Percentiles rank a stretch among this genome's conserved stretches.
Conservation (phyloP, 1,140 invertebrate genomes). For the Hycleus phaleratus region DNA sequence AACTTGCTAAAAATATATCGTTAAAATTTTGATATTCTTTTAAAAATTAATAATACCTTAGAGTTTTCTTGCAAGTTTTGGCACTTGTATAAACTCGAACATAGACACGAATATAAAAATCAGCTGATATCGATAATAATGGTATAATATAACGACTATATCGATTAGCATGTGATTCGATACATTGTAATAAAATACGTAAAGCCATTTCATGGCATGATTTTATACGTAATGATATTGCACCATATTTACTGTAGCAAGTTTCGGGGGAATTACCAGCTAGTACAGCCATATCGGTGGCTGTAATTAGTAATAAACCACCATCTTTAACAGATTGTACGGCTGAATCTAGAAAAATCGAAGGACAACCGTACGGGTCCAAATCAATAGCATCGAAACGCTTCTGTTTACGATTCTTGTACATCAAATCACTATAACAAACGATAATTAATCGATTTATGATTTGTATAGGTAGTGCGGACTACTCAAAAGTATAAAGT, state of each 20-base stretch:
- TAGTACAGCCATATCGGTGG: slow-evolving; percentile 95
- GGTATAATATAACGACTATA: slow-evolving; percentile 92
- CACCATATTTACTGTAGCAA: slow-evolving; percentile 86
- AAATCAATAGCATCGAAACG: slow-evolving; percentile 88
- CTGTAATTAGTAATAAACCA: slow-evolving; percentile 86
- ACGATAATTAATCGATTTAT: slow-evolving; percentile 18
- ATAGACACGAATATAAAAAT: slow-evolving; percentile 97
- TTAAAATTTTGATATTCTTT: slow-evolving; percentile 8
- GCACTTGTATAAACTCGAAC: slow-evolving; percentile 76
- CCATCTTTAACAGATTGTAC: slow-evolving; percentile 74
- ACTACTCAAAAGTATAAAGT: no score
- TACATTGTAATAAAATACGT: slow-evolving; percentile 82
- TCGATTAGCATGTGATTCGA: slow-evolving; percentile 84
- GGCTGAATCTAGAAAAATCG: slow-evolving; percentile 87
- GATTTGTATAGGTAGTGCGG: neutral
- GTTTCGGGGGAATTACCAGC: slow-evolving; percentile 94
- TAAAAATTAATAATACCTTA: slow-evolving; percentile 47
- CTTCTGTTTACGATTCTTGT: slow-evolving; percentile 60
- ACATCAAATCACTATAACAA: slow-evolving; percentile 70
- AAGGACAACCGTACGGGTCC: slow-evolving; percentile 95
- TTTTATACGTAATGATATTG: slow-evolving; percentile 77
- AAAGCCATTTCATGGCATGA: slow-evolving; percentile 95
- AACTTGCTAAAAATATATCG: slow-evolving; percentile 57
- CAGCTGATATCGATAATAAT: slow-evolving; percentile 83
- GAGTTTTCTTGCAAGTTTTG: slow-evolving; percentile 73